Evolutionary conservation across 1,140 invertebrate species (phyloP).

Genomic region (Palaemon carinicauda): DNA sequence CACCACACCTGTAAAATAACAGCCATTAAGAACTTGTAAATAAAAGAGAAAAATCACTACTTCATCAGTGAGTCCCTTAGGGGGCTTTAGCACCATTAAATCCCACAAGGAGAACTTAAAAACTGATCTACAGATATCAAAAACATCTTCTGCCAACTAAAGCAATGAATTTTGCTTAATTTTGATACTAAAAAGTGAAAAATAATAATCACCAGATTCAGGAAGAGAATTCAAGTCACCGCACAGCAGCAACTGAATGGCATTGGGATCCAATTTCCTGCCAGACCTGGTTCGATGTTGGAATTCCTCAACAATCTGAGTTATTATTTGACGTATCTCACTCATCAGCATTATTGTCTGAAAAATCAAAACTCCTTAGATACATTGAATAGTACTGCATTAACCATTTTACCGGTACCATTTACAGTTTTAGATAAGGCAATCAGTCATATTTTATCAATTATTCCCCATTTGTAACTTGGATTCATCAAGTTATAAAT

Average conservation of each 20-base stretch:
- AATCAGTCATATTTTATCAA: too few relatives aligned
- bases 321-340: slow-evolving; percentile 70
- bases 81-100: too few relatives aligned
- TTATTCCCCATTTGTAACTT: too few relatives aligned
- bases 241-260: slow-evolving; percentile 93
- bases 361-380: too few relatives aligned
- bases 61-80: background rate
- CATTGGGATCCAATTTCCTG: slow-evolving; percentile 69
- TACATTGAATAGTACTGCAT: background rate
- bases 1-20: slow-evolving; percentile 80
- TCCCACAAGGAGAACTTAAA: too few relatives aligned
- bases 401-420: too few relatives aligned
- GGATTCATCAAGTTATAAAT: too few relatives aligned
- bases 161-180: too few relatives aligned
- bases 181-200: slow-evolving; percentile 46
- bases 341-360: slow-evolving; percentile 99
- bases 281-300: slow-evolving; percentile 66
- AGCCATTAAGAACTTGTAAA: background rate
- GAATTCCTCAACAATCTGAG: slow-evolving; percentile 41
- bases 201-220: slow-evolving; percentile 80
- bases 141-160: too few relatives aligned
- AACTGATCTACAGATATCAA: too few relatives aligned
- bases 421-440: too few relatives aligned
- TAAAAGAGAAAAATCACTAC: background rate
- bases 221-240: slow-evolving; percentile 99